A percentile compares a stretch with the other conserved stretches of the same genome.
phyloP scores from a whole-genome alignment of 2,797 vertebrate species.

The Microhierax caerulescens region DNA sequence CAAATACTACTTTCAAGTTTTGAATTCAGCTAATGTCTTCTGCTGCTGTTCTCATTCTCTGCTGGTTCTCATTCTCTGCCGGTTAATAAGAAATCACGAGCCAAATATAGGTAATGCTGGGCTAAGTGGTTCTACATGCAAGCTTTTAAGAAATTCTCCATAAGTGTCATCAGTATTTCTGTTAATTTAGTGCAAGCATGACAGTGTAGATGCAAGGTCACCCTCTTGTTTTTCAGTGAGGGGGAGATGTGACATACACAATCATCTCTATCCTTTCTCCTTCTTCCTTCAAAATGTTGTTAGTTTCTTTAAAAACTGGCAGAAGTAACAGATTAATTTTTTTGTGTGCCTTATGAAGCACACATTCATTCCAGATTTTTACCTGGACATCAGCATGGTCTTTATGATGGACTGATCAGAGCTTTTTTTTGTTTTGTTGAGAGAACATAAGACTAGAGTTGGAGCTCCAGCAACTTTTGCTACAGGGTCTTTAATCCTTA shows the following conservation, averaged over 20 bases:
- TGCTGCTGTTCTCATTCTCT: neutral
- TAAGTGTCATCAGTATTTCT: neutral
- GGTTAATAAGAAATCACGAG: neutral
- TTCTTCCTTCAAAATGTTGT: neutral
- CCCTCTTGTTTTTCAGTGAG: neutral
- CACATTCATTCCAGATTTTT: neutral
- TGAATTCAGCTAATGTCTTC: neutral
- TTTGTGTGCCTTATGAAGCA: neutral
- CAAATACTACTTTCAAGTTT: neutral
- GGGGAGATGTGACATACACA: neutral
- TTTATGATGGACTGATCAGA: neutral
- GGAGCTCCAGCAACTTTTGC: neutral
- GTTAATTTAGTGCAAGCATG: neutral
- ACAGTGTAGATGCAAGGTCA: neutral
- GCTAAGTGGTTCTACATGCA: neutral
- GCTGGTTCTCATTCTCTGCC: neutral
- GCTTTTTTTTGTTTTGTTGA: neutral
- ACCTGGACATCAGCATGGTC: neutral
- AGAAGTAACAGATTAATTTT: neutral
- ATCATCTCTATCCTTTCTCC: neutral
- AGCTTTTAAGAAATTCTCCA: neutral
- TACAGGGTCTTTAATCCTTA: neutral
- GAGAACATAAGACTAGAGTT: neutral
- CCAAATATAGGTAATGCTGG: neutral
- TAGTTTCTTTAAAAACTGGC: no score